These are phyloP conservation scores for Cassiopea xamachana DNA, from an alignment of 30 jellyfish, hydroid and myxozoan species.

Conservation along the genomic window DNA sequence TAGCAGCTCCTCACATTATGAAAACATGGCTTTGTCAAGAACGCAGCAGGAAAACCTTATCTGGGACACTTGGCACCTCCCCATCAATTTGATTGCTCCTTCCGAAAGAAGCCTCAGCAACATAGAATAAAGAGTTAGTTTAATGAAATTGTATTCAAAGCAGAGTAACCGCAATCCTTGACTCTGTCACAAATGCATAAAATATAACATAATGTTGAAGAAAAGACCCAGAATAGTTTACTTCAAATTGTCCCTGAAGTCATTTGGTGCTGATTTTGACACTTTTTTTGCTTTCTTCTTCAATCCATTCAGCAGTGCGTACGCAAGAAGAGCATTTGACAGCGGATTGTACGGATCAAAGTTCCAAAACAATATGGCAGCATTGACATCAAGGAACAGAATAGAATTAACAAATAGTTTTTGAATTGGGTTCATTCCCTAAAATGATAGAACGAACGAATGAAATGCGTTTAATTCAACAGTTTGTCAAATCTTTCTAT, in stretches of 20 bases:
- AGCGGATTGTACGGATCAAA: neutral
- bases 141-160: neutral
- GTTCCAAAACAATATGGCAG: constrained; percentile 35
- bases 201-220: neutral
- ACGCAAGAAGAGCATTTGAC: constrained; percentile 15
- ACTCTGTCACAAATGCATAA: neutral
- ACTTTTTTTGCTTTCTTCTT: neutral
- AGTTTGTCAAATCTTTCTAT: no score
- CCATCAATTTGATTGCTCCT: no score
- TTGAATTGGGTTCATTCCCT: constrained; percentile 42
- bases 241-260: neutral
- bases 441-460: no score
- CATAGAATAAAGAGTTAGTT: no score
- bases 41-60: no score
- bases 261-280: neutral
- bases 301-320: constrained; percentile 11
- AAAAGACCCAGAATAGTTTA: neutral
- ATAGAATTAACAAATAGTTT: constrained; percentile 19
- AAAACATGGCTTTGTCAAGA: no score
- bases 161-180: no score
- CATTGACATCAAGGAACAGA: neutral
- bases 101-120: no score
- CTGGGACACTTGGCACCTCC: no score
- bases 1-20: no score
- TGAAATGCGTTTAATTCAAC: no score